phyloP scores from a whole-genome alignment of 2,797 vertebrate species.

The Thamnophis elegans region DNA sequence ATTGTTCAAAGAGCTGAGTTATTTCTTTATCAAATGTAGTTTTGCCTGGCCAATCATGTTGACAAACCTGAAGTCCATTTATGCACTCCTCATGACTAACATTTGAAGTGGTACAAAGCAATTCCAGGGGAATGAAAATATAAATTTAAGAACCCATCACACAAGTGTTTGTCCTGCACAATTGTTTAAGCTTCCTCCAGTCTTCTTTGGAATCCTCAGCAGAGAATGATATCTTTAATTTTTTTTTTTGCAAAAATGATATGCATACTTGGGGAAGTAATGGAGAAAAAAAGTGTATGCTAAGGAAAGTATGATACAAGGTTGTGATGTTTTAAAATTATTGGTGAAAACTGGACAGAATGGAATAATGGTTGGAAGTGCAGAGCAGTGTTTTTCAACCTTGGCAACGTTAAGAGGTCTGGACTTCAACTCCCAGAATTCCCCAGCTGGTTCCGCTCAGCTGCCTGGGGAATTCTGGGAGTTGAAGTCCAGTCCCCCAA shows the following conservation, averaged over 20 bases:
- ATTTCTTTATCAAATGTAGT: not conserved
- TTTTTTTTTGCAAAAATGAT: not conserved
- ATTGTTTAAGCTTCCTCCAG: not conserved
- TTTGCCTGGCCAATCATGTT: not conserved
- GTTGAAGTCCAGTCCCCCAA: not conserved
- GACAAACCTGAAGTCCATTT: not conserved
- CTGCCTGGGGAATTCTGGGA: not conserved
- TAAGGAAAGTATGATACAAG: not conserved
- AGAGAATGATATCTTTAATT: not conserved
- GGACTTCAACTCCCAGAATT: not conserved
- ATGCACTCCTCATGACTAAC: too few relatives aligned
- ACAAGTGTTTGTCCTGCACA: not conserved
- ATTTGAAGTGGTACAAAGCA: not conserved
- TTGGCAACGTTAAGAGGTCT: not conserved
- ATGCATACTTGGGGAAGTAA: not conserved
- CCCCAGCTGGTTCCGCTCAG: not conserved
- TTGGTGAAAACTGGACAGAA: not conserved
- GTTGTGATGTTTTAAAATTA: not conserved
- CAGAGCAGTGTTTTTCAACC: not conserved
- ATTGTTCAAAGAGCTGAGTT: not conserved
- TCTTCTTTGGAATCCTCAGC: not conserved
- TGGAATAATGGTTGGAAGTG: not conserved
- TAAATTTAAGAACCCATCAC: not conserved
- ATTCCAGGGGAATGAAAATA: not conserved
- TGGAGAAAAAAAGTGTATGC: not conserved